These are phyloP conservation scores for Pachypeltis micranthus DNA, from an alignment of 1,140 invertebrate species.

Conservation along the genomic window DNA sequence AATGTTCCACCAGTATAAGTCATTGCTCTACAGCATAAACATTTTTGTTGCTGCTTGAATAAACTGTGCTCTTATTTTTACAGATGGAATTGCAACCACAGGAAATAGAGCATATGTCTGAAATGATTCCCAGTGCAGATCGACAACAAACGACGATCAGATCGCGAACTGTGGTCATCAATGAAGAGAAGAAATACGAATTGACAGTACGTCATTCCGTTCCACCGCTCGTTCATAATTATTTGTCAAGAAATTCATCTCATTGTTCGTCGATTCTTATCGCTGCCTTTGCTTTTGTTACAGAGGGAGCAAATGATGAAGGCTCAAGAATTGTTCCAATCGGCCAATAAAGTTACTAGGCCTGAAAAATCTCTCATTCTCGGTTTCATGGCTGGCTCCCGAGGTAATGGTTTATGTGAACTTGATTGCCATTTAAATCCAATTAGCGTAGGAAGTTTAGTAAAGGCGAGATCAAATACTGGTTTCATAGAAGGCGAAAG, in stretches of 20 bases:
- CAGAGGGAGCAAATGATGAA: constrained; percentile 91
- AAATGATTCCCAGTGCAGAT: constrained; percentile 26
- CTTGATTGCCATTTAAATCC: too few relatives aligned
- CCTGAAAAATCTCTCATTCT: constrained; percentile 94
- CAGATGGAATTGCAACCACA: neutral
- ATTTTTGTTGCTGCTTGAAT: too few relatives aligned
- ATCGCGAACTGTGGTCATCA: neutral
- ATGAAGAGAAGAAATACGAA: constrained; percentile 14
- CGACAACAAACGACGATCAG: constrained; percentile 48
- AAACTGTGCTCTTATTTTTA: neutral
- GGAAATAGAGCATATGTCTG: neutral
- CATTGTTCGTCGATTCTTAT: too few relatives aligned
- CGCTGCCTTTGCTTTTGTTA: too few relatives aligned
- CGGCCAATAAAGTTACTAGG: constrained; percentile 86
- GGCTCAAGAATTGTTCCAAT: constrained; percentile 94
- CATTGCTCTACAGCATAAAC: too few relatives aligned
- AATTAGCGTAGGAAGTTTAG: too few relatives aligned
- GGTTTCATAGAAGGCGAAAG: too few relatives aligned
- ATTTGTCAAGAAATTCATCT: too few relatives aligned
- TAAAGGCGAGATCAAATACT: too few relatives aligned
- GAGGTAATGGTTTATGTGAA: constrained; percentile 49
- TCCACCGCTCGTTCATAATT: too few relatives aligned
- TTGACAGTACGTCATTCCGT: constrained; percentile 1
- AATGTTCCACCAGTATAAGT: constrained; percentile 2
- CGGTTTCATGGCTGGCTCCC: constrained; percentile 93